Evolutionary conservation across 2,888 invertebrate species (phyloP), one percentile per base, ranked within the genome.

Genomic region (Brachypalpus laphriformis): DNA sequence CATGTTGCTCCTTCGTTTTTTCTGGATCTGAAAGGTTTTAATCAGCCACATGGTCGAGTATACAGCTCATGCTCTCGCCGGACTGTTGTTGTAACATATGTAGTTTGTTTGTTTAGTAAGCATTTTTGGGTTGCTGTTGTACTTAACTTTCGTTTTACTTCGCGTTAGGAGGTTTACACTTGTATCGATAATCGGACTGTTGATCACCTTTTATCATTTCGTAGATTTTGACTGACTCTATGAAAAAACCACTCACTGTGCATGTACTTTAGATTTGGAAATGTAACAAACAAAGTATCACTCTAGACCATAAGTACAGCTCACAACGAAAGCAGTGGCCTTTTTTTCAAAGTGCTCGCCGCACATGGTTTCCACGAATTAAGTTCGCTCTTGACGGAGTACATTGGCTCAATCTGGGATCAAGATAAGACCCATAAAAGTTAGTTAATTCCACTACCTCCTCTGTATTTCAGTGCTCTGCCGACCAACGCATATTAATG

Each of bases 401-500:
- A 57, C 76, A 71, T 71, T 77, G 77, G 82, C 70, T 65, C 49
- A 57, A 63, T 63, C 31, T 63, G 28, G 57, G 42, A 25, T 75
- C 77, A 57, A 82, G 65, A 77, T 77, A 77, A 82, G 63, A 45
- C 9, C 57, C 51, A 77, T 77, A 70, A 76, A 77, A 77, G 25
- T 65, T 65, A 54, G 34, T 77, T 71, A 45, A 70, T 76, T 76
- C 61, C 16, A 37, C 40, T 72, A 4, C 16, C 25, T 18, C 16
- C 57, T 71, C 49, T 28, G n/a, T 18, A 6, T 40, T 66, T 66
- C 66, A 57, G 57, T 68, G 59, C 31, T 59, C 59, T 40, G 47
- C 66, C 76, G 37, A 59, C 76, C 51, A 59, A 59, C 57, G 66
- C 75, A 76, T 59, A 42, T 40, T 40, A 61, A 76, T 59, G 59